A percentile compares a stretch with the other conserved stretches of the same genome.
These are phyloP conservation scores for Tragelaphus imberbis DNA, from an alignment of 2,113 vertebrate genomes.

Conservation along the genomic window DNA sequence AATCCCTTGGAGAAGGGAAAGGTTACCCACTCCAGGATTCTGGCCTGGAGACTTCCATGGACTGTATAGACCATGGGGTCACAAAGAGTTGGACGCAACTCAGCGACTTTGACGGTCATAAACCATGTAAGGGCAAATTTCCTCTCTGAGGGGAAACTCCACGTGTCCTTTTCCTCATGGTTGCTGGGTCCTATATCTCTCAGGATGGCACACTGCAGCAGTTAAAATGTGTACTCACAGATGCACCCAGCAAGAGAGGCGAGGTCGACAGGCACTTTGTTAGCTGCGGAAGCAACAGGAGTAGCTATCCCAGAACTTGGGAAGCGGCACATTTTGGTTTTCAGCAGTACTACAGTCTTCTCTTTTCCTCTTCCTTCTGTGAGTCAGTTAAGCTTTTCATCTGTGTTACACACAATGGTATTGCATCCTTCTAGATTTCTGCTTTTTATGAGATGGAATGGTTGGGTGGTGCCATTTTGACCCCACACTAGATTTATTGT, in stretches of 20 bases:
- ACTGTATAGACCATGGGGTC: not conserved
- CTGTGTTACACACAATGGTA: not conserved
- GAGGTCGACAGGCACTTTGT: not conserved
- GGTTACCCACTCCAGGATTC: not conserved
- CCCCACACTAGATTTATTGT: too few relatives aligned
- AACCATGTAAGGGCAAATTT: slow-evolving; percentile 11
- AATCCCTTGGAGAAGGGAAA: not conserved
- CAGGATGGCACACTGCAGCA: rapidly evolving
- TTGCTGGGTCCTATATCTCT: not conserved
- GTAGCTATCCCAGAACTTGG: too few relatives aligned
- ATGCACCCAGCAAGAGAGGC: not conserved
- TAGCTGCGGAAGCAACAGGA: not conserved
- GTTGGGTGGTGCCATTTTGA: not conserved
- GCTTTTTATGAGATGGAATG: not conserved
- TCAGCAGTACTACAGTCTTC: not conserved
- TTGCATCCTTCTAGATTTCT: not conserved
- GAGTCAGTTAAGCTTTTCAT: not conserved
- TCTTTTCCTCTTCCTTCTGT: not conserved
- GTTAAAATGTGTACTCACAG: not conserved
- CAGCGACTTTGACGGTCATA: not conserved
- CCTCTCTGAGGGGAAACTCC: not conserved
- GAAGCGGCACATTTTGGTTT: not conserved
- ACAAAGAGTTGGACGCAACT: not conserved
- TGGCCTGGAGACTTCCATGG: not conserved
- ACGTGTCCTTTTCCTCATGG: rapidly evolving